Evolutionary conservation across 2,113 vertebrate species (phyloP).

Genomic region (Macrotus californicus): DNA sequence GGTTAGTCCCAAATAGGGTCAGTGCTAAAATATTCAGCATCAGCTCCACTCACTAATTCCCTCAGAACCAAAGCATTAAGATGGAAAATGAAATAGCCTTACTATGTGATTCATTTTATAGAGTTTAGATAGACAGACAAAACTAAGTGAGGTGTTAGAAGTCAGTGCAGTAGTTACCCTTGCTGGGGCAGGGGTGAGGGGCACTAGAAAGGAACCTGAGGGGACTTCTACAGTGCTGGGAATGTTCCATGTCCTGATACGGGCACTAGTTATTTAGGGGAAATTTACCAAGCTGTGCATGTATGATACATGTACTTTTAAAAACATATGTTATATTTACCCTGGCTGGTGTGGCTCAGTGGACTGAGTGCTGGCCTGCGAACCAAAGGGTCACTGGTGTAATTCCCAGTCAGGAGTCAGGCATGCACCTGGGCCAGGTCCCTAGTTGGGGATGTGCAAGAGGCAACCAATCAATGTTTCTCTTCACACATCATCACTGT

Average conservation of each 20-base stretch:
- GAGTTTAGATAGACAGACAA: background rate
- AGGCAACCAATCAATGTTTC: no score
- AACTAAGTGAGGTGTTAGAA: background rate
- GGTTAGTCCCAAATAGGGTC: background rate
- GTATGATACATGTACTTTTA: background rate
- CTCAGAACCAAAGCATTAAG: background rate
- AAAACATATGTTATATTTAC: background rate
- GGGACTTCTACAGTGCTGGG: background rate
- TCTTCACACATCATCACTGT: no score
- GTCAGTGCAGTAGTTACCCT: background rate
- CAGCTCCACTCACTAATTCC: background rate
- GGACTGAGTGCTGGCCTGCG: no score
- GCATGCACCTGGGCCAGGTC: no score
- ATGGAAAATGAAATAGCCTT: background rate
- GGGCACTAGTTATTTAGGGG: background rate
- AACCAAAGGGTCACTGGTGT: no score
- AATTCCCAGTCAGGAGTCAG: no score
- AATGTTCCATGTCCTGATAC: background rate
- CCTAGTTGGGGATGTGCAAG: no score
- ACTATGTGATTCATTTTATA: background rate
- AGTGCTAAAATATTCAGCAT: background rate
- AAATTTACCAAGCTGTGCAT: background rate
- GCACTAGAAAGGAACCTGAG: background rate
- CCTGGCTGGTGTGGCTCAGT: no score
- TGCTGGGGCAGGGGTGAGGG: background rate